These are phyloP conservation scores for Hydractinia symbiolongicarpus DNA, from an alignment of 30 jellyfish, hydroid and myxozoan genomes.

Conservation along the genomic window DNA sequence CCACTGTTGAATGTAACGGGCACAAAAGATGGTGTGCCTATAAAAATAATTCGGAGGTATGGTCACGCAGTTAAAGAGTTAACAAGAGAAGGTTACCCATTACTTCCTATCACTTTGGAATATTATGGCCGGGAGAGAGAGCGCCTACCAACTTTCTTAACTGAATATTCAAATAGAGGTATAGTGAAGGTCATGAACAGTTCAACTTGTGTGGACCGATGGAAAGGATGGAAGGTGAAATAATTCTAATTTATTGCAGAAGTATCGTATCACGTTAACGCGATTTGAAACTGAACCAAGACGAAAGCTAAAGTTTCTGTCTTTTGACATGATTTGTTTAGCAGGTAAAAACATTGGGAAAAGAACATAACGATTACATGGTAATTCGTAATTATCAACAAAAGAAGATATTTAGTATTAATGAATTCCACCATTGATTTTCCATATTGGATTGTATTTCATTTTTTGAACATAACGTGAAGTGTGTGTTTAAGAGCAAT, in stretches of 20 bases:
- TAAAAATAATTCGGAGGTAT: slow-evolving; percentile 1
- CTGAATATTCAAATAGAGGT: neutral
- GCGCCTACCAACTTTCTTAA: neutral
- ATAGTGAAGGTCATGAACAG: neutral
- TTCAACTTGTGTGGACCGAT: neutral
- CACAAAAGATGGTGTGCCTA: neutral
- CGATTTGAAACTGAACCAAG: too few relatives aligned
- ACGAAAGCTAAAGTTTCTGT: too few relatives aligned
- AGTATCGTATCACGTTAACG: too few relatives aligned
- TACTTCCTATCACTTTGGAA: slow-evolving; percentile 19
- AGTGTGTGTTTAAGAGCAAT: too few relatives aligned
- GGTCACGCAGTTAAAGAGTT: slow-evolving; percentile 10
- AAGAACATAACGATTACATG: too few relatives aligned
- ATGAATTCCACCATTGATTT: too few relatives aligned
- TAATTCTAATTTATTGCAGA: neutral
- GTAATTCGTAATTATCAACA: too few relatives aligned
- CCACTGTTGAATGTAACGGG: neutral
- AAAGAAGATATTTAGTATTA: too few relatives aligned
- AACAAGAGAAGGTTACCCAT: slow-evolving; percentile 19
- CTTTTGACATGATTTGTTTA: too few relatives aligned
- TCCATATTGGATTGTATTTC: too few relatives aligned
- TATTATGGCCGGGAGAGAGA: neutral
- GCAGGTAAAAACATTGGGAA: too few relatives aligned
- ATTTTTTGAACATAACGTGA: too few relatives aligned
- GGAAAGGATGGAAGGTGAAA: slow-evolving; percentile 23